Percentiles rank a stretch among this genome's conserved stretches.
Evolutionary conservation across 2,888 invertebrate genomes (phyloP).

Genomic region (Tupiocoris notatus): DNA sequence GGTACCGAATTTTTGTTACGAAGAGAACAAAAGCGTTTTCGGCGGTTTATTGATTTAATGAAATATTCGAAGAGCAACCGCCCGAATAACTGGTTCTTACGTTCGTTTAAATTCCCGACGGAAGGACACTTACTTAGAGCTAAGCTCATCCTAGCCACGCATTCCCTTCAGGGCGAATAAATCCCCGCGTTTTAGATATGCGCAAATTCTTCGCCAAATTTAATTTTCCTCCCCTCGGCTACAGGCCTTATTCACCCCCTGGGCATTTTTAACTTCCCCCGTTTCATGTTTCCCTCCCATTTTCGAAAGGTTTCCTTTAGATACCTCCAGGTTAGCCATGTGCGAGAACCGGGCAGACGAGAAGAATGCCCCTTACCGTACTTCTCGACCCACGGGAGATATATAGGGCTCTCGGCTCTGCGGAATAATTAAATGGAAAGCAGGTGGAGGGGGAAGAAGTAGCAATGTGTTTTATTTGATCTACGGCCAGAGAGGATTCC

Average conservation of each 20-base stretch:
- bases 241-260: conserved; percentile 15
- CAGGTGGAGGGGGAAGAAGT: conserved; percentile 16
- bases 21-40: no score
- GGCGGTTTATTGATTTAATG: no score
- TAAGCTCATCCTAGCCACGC: neutral
- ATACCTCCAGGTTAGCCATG: conserved; percentile 2
- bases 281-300: neutral
- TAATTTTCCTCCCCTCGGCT: conserved; percentile 8
- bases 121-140: no score
- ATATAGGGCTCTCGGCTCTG: conserved; percentile 31
- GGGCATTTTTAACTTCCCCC: conserved; percentile 23
- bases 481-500: conserved; percentile 34
- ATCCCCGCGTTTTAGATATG: neutral
- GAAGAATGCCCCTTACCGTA: conserved; percentile 7
- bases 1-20: no score
- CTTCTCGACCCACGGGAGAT: conserved; percentile 15
- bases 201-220: conserved; percentile 27
- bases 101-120: no score
- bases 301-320: neutral
- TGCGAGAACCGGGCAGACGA: neutral
- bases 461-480: conserved; percentile 38
- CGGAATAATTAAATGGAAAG: conserved; percentile 41
- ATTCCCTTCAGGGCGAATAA: neutral
- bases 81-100: no score
- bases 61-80: no score